A percentile compares a stretch with the other conserved stretches of the same genome.
Conservation (phyloP, 23 tunicate species). For the Halocynthia aurantium region DNA sequence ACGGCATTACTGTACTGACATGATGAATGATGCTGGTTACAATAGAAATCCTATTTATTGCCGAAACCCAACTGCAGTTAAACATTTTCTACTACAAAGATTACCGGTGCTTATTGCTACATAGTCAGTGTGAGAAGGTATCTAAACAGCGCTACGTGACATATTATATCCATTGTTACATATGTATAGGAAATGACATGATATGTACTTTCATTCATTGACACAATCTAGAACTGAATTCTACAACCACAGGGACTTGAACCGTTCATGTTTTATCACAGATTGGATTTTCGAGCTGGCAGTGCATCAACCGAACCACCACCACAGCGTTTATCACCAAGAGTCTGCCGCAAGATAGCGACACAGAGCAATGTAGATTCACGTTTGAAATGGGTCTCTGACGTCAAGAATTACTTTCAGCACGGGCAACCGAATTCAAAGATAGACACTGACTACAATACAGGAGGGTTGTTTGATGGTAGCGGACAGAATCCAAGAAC, state of each 20-base stretch:
- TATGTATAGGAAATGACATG: too few relatives aligned
- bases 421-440: constrained; percentile 83
- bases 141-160: too few relatives aligned
- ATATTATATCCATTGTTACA: too few relatives aligned
- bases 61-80: too few relatives aligned
- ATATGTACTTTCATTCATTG: too few relatives aligned
- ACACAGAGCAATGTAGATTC: constrained; percentile 46
- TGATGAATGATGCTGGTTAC: too few relatives aligned
- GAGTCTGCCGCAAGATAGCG: constrained; percentile 51
- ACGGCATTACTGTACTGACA: too few relatives aligned
- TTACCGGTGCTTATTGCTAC: too few relatives aligned
- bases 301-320: constrained; percentile 22
- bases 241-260: background rate
- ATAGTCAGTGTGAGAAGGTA: too few relatives aligned
- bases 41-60: too few relatives aligned
- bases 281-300: constrained; percentile 70
- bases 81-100: too few relatives aligned
- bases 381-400: constrained; percentile 60
- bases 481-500: constrained; percentile 31
- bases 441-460: constrained; percentile 66
- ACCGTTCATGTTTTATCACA: background rate
- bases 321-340: constrained; percentile 76
- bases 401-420: constrained; percentile 60
- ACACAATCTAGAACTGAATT: background rate
- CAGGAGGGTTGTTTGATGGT: constrained; percentile 40